These are phyloP conservation scores for Pachyramphus minor DNA, from an alignment of 2,113 vertebrate genomes.

Conservation along the genomic window DNA sequence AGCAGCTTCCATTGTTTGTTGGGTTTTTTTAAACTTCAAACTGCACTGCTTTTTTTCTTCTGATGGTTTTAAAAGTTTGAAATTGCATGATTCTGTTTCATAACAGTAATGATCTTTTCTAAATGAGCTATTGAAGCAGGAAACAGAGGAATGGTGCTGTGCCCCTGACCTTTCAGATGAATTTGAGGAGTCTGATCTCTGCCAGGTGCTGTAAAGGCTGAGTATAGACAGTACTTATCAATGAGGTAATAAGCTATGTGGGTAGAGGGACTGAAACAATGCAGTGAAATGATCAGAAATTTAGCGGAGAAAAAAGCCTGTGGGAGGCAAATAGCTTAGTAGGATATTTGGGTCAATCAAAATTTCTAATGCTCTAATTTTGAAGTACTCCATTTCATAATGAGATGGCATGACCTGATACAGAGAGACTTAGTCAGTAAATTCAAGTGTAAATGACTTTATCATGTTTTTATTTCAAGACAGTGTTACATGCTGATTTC, in stretches of 20 bases:
- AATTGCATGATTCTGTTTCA: not conserved
- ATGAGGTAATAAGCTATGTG: not conserved
- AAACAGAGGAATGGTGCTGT: not conserved
- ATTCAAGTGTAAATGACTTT: not conserved
- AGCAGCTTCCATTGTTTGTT: not conserved
- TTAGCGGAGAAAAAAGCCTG: not conserved
- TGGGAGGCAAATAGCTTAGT: not conserved
- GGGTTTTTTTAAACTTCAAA: not conserved
- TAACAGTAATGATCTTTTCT: not conserved
- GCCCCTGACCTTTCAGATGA: not conserved
- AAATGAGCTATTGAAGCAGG: not conserved
- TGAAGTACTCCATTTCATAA: constrained; percentile 54
- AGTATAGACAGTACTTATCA: not conserved
- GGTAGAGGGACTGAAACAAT: not conserved
- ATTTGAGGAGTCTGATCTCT: not conserved
- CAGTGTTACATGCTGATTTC: not conserved
- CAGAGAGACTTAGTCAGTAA: constrained; percentile 10
- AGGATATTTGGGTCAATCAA: not conserved
- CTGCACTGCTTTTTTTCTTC: not conserved
- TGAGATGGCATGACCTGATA: constrained; percentile 44
- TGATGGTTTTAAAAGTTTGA: not conserved
- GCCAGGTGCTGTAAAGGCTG: not conserved
- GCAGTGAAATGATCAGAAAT: not conserved
- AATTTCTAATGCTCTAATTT: constrained; percentile 43
- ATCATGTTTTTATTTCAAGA: not conserved